These are phyloP conservation scores for Drosophila quadrilineata DNA, from an alignment of 1,140 invertebrate species.

Conservation along the genomic window DNA sequence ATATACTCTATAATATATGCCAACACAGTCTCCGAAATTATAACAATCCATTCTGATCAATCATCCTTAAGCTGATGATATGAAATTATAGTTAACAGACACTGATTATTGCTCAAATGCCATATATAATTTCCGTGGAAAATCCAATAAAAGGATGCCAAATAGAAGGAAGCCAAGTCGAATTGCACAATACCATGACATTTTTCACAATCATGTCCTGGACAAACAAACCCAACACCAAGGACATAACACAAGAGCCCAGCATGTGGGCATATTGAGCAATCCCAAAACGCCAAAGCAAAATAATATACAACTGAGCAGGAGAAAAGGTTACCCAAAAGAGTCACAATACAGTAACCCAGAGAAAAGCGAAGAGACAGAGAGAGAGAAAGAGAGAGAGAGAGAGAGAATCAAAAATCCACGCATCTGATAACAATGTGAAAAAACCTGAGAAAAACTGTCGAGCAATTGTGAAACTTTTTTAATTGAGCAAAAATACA, in stretches of 20 bases:
- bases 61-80: too few relatives aligned
- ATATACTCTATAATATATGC: too few relatives aligned
- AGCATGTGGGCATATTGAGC: slow-evolving; percentile 71
- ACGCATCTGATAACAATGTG: slow-evolving; percentile 43
- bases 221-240: slow-evolving; percentile 6
- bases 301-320: too few relatives aligned
- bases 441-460: slow-evolving; percentile 19
- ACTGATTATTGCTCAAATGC: slow-evolving; percentile 41
- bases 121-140: slow-evolving; percentile 65
- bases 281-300: too few relatives aligned
- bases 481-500: slow-evolving; percentile 79
- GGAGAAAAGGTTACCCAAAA: slow-evolving; percentile 29
- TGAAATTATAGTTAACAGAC: too few relatives aligned
- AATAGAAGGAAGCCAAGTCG: slow-evolving; percentile 44
- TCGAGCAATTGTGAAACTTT: slow-evolving; percentile 29
- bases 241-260: slow-evolving; percentile 45
- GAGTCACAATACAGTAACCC: slow-evolving; percentile 65
- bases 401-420: slow-evolving; percentile 63
- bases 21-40: too few relatives aligned
- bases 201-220: slow-evolving; percentile 48
- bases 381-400: too few relatives aligned
- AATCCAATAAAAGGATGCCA: slow-evolving; percentile 40
- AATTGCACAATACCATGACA: slow-evolving; percentile 56
- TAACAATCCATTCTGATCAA: too few relatives aligned
- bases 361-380: too few relatives aligned